Evolutionary conservation across 2,113 vertebrate genomes (phyloP).

Genomic region (Caretta caretta): DNA sequence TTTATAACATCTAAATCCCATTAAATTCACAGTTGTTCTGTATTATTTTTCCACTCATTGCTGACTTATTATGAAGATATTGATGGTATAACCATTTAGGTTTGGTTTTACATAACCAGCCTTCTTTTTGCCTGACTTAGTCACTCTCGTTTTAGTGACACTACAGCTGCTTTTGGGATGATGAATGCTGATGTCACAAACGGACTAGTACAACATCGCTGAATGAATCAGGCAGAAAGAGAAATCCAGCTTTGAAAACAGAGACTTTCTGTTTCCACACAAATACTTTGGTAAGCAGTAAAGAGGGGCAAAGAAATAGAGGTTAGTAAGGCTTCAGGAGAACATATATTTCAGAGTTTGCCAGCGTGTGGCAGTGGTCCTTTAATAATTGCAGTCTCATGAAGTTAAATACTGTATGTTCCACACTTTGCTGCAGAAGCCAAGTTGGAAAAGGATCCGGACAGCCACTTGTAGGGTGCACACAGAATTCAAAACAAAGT

Average conservation of each 20-base stretch:
- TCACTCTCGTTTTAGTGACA: background rate
- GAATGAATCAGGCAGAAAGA: background rate
- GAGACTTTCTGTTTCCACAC: background rate
- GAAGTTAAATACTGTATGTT: background rate
- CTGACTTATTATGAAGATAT: background rate
- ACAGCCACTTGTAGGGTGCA: background rate
- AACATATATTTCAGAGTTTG: background rate
- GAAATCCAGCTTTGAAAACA: background rate
- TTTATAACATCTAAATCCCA: background rate
- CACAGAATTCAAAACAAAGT: conserved; percentile 1
- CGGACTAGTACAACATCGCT: background rate
- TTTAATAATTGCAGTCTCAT: conserved; percentile 28
- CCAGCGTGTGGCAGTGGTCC: conserved; percentile 66
- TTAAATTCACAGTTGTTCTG: background rate
- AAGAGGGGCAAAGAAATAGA: background rate
- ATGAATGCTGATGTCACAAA: background rate
- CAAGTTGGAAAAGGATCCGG: conserved; percentile 43
- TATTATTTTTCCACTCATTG: background rate
- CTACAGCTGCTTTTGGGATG: background rate
- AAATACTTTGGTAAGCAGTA: background rate
- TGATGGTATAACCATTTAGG: background rate
- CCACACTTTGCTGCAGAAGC: background rate
- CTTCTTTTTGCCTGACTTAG: background rate
- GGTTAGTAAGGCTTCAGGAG: background rate
- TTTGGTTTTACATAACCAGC: background rate